phyloP scores from a whole-genome alignment of 2,113 vertebrate genomes.

The Sakesphorus luctuosus region DNA sequence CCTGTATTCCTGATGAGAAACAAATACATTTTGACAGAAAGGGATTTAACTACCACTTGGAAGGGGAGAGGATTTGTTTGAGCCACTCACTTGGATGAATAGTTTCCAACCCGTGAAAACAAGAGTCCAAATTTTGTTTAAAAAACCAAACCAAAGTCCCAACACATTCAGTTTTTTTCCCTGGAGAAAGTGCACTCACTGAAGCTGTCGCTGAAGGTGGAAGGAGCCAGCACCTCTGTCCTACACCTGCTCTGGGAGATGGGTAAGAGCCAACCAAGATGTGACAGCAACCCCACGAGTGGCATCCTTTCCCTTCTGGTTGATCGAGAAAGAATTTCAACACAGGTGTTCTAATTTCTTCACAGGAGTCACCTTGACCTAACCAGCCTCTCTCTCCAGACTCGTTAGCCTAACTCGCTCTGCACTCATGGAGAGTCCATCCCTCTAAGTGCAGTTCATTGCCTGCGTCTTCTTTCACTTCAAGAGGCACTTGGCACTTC shows the following conservation, averaged over 20 bases:
- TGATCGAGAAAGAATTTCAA: not conserved
- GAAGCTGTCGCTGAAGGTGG: fast-evolving
- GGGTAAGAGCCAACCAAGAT: not conserved
- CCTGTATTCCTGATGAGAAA: not conserved
- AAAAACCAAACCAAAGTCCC: not conserved
- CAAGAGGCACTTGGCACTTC: not conserved
- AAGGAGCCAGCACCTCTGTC: not conserved
- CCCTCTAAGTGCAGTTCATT: not conserved
- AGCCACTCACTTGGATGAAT: not conserved
- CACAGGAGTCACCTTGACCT: not conserved
- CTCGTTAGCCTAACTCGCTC: not conserved
- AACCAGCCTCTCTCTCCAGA: not conserved
- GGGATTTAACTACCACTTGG: not conserved
- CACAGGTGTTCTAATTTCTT: not conserved
- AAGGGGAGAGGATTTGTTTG: not conserved
- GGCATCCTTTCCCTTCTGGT: not conserved
- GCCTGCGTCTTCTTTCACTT: not conserved
- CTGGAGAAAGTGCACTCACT: not conserved
- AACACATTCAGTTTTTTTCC: not conserved
- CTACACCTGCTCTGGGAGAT: not conserved
- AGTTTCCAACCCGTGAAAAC: not conserved
- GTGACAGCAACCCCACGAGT: not conserved
- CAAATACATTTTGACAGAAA: not conserved
- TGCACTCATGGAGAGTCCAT: fast-evolving
- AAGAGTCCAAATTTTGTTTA: not conserved